Conservation (phyloP, 2,888 invertebrate species). For the Ashinkailepas kermadecensis region DNA sequence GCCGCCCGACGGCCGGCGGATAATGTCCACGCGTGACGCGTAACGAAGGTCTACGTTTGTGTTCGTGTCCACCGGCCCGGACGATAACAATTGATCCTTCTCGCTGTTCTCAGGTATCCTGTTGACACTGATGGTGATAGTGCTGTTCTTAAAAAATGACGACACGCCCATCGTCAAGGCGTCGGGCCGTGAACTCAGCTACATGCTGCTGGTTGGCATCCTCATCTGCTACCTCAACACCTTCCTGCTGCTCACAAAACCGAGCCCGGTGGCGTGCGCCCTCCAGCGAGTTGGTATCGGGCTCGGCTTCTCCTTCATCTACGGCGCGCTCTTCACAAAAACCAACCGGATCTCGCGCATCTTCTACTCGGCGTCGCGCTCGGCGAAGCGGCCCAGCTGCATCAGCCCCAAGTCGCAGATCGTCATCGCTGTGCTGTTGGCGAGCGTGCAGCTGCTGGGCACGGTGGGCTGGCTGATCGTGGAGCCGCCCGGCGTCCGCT, state of each 20-base stretch:
- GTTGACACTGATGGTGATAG: slow-evolving; percentile 53
- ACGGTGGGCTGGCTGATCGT: slow-evolving; percentile 57
- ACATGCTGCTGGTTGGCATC: slow-evolving; percentile 55
- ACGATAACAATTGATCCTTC: no score
- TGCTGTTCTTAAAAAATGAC: slow-evolving; percentile 55
- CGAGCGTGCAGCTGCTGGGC: slow-evolving; percentile 45
- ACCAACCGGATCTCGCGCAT: slow-evolving; percentile 57
- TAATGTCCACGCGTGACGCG: no score
- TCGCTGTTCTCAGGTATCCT: slow-evolving; percentile 41
- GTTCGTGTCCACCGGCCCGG: no score
- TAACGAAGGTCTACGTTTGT: no score
- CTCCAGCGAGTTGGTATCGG: slow-evolving; percentile 51
- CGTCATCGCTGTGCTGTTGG: slow-evolving; percentile 52
- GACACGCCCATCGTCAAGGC: slow-evolving; percentile 58
- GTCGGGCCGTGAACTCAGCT: slow-evolving; percentile 51
- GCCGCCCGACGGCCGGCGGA: no score
- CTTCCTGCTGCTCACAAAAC: slow-evolving; percentile 53
- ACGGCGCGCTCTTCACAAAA: slow-evolving; percentile 57
- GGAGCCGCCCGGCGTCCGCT: slow-evolving; percentile 56
- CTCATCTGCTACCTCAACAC: slow-evolving; percentile 56
- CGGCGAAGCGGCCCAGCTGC: slow-evolving; percentile 55
- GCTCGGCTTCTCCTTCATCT: slow-evolving; percentile 57
- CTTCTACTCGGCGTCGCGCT: slow-evolving; percentile 55
- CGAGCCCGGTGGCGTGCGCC: slow-evolving; percentile 52
- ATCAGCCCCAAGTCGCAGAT: slow-evolving; percentile 59